Percentiles rank a stretch among this genome's conserved stretches.
These are phyloP conservation scores for Zoanthus sansibaricus DNA, from an alignment of 92 coral and sea anemone species.

Conservation along the genomic window DNA sequence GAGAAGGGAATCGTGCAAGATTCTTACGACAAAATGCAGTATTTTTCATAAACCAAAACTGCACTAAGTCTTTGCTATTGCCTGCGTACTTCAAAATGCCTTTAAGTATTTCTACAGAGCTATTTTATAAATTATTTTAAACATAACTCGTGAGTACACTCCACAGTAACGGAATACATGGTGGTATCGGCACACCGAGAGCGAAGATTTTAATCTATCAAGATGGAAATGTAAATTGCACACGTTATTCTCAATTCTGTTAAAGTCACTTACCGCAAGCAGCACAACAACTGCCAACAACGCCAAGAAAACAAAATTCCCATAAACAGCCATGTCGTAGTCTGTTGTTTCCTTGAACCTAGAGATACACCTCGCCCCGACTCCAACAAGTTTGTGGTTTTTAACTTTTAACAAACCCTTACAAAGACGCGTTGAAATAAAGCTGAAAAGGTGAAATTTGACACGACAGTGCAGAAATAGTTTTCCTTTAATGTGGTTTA, in stretches of 20 bases:
- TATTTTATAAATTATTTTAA: no score
- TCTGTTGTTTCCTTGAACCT: slow-evolving; percentile 6
- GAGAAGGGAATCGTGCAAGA: not conserved
- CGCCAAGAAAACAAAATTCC: slow-evolving; percentile 20
- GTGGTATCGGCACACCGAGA: not conserved
- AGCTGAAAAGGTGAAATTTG: slow-evolving; percentile 12
- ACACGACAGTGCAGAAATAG: slow-evolving; percentile 20
- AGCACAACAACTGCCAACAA: not conserved
- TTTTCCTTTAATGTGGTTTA: slow-evolving; percentile 26
- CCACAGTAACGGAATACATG: not conserved
- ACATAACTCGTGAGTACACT: not conserved
- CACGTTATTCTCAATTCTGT: not conserved
- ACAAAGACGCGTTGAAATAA: slow-evolving; percentile 52
- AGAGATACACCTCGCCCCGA: not conserved
- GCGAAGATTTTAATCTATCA: slow-evolving; percentile 24
- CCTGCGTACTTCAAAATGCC: no score
- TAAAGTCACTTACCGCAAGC: slow-evolving; percentile 12
- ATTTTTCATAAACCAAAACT: not conserved
- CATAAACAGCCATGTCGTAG: slow-evolving; percentile 5
- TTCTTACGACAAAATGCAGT: not conserved
- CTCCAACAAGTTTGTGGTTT: slow-evolving; percentile 12
- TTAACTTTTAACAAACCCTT: not conserved
- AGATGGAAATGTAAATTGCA: not conserved
- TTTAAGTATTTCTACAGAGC: no score
- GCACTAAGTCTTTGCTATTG: not conserved